phyloP scores from a whole-genome alignment of 2,113 vertebrate species.

The Heteronetta atricapilla region DNA sequence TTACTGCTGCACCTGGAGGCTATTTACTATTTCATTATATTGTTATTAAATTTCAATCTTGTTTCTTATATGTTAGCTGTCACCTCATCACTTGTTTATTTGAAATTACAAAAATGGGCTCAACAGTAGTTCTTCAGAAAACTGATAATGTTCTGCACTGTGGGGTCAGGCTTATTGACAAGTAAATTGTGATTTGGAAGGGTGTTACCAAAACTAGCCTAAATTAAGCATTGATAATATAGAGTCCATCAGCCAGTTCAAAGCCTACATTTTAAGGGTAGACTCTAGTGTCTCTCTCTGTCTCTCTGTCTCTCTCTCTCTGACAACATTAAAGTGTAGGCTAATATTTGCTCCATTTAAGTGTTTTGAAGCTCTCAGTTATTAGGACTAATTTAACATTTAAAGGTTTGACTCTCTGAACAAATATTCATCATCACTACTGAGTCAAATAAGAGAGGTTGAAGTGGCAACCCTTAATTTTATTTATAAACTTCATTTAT shows the following conservation, averaged over 20 bases:
- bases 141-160: background rate
- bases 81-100: background rate
- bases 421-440: background rate
- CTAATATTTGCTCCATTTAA: background rate
- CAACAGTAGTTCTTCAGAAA: background rate
- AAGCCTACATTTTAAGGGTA: background rate
- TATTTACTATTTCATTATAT: slow-evolving; percentile 50
- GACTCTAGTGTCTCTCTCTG: background rate
- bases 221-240: background rate
- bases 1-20: slow-evolving; percentile 31
- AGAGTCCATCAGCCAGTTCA: background rate
- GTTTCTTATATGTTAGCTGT: slow-evolving; percentile 14
- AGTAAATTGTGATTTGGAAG: background rate
- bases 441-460: background rate
- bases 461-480: background rate
- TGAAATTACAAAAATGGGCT: background rate
- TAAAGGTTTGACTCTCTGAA: background rate
- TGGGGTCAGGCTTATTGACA: background rate
- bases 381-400: background rate
- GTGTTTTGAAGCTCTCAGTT: background rate
- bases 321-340: background rate
- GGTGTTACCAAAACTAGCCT: background rate
- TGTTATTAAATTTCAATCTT: slow-evolving; percentile 42
- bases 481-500: background rate
- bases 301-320: background rate